A percentile compares a stretch with the other conserved stretches of the same genome.
phyloP scores from a whole-genome alignment of 37 sponge, comb jelly and placozoan species.

The Beroe ovata region DNA sequence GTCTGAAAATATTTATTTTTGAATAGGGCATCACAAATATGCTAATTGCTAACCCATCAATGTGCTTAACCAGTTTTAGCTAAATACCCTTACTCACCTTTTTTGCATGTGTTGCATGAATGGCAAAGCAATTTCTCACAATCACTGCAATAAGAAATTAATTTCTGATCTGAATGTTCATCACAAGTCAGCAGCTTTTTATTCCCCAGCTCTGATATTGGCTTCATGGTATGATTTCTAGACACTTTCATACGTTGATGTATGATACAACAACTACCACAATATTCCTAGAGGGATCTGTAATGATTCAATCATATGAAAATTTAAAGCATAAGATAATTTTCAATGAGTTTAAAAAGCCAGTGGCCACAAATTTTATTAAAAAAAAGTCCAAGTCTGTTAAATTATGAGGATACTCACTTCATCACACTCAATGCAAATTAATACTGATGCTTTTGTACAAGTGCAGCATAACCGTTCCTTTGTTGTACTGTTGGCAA shows the following conservation, averaged over 20 bases:
- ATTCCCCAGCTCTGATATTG: background rate
- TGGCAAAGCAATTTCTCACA: background rate
- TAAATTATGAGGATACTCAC: background rate
- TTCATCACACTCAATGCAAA: slow-evolving; percentile 16
- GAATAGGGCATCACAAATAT: too few species aligned
- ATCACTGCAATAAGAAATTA: background rate
- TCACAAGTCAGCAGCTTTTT: slow-evolving; percentile 11
- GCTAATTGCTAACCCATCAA: too few species aligned
- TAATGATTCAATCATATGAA: too few species aligned
- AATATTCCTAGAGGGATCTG: too few species aligned
- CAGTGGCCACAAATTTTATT: too few species aligned
- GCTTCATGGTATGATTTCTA: background rate
- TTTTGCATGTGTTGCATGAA: background rate
- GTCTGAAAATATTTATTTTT: too few species aligned
- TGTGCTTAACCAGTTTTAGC: too few species aligned
- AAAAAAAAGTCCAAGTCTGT: too few species aligned
- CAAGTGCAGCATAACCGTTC: background rate
- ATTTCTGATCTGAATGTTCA: background rate
- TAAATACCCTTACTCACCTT: background rate
- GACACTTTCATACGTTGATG: slow-evolving; percentile 42
- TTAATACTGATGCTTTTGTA: background rate
- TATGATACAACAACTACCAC: background rate
- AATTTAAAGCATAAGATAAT: too few species aligned
- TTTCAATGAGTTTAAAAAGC: too few species aligned
- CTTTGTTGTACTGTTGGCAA: slow-evolving; percentile 24